A percentile compares a stretch with the other conserved stretches of the same genome.
phyloP scores from a whole-genome alignment of 2,888 invertebrate genomes.

The Drosophila prolongata region DNA sequence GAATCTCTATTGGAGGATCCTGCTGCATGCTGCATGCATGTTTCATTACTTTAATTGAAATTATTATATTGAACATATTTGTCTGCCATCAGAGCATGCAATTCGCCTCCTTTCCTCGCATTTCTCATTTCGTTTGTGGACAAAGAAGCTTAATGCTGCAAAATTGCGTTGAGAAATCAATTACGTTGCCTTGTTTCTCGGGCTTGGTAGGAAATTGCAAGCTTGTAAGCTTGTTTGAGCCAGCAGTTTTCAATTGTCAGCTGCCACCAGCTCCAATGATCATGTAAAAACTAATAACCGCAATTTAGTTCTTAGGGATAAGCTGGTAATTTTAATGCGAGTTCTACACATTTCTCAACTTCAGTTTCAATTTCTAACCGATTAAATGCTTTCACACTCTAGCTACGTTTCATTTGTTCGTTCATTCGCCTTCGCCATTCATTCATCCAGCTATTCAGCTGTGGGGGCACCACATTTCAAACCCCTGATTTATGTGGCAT shows the following conservation, averaged over 20 bases:
- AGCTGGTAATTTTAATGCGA: not conserved
- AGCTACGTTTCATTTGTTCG: conserved; percentile 4
- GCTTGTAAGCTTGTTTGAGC: not conserved
- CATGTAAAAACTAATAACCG: not conserved
- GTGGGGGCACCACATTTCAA: not conserved
- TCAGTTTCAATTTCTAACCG: conserved; percentile 1
- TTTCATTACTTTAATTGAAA: conserved; percentile 72
- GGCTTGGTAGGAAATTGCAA: not conserved
- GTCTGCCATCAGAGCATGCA: conserved; percentile 23
- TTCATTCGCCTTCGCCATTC: conserved; percentile 1
- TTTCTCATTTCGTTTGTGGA: conserved; percentile 4
- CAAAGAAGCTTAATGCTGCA: conserved; percentile 16
- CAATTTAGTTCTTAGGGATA: not conserved
- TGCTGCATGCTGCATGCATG: conserved; percentile 41
- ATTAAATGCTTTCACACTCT: conserved; percentile 14
- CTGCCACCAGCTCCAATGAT: not conserved
- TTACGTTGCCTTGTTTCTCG: conserved; percentile 32
- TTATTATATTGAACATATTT: conserved; percentile 64
- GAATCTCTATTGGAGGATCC: conserved; percentile 20
- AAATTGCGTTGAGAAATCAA: conserved; percentile 38
- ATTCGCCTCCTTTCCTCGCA: not conserved
- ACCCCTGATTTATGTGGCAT: conserved; percentile 59
- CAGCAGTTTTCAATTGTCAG: conserved; percentile 1
- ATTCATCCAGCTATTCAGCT: not conserved
- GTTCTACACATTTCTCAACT: not conserved